Conservation (phyloP, 1,140 invertebrate species). For the Sarcophaga bullata region DNA sequence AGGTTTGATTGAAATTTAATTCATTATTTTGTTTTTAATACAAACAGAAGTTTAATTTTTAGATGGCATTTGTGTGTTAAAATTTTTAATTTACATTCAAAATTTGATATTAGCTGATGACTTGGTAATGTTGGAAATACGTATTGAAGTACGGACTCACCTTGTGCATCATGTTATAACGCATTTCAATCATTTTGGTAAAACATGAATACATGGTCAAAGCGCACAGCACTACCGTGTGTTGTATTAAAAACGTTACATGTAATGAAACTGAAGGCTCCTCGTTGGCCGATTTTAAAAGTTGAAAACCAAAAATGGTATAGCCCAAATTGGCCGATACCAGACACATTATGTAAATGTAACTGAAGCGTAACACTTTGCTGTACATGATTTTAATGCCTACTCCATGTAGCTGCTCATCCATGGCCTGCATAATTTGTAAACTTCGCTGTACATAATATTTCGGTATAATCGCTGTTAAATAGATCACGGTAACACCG, state of each 20-base stretch:
- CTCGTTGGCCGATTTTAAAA: slow-evolving; percentile 51
- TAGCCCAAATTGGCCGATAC: slow-evolving; percentile 53
- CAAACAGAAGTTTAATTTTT: too few relatives aligned
- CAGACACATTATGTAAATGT: slow-evolving; percentile 51
- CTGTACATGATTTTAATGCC: slow-evolving; percentile 64
- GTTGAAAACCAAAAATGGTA: slow-evolving; percentile 51
- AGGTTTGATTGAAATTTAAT: too few relatives aligned
- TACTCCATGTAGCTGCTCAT: slow-evolving; percentile 52
- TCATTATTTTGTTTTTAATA: too few relatives aligned
- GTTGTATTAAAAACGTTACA: slow-evolving; percentile 58
- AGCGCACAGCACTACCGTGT: slow-evolving; percentile 57
- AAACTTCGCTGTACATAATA: slow-evolving; percentile 55
- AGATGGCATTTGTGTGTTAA: too few relatives aligned
- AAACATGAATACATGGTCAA: slow-evolving; percentile 56
- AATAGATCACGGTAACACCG: slow-evolving; percentile 61
- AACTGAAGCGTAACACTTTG: slow-evolving; percentile 58
- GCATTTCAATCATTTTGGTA: slow-evolving; percentile 59
- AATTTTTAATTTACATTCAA: too few relatives aligned
- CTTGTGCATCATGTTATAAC: slow-evolving; percentile 59
- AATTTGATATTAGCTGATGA: too few relatives aligned
- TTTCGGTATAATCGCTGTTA: slow-evolving; percentile 58
- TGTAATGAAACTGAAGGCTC: slow-evolving; percentile 53
- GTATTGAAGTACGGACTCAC: slow-evolving; percentile 47
- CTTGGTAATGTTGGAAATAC: too few relatives aligned
- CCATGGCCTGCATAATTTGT: slow-evolving; percentile 56